These are phyloP conservation scores for Diarsia mendica DNA, from an alignment of 2,888 invertebrate species.

Conservation along the genomic window DNA sequence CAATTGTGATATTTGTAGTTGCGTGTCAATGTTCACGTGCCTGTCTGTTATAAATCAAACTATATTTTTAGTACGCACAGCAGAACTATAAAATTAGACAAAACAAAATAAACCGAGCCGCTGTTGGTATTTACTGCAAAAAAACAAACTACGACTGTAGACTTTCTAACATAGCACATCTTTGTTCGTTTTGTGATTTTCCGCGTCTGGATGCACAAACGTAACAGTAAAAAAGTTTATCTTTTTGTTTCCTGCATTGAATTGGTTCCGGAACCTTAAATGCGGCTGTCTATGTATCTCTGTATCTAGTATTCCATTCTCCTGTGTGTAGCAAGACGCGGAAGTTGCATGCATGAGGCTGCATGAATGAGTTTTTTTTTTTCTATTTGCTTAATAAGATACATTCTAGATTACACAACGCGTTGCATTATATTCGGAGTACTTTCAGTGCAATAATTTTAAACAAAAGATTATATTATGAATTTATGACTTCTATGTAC, in stretches of 20 bases:
- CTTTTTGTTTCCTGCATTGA: conserved; percentile 41
- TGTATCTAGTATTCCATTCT: conserved; percentile 36
- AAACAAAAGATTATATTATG: background rate
- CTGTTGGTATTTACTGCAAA: conserved; percentile 50
- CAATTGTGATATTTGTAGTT: background rate
- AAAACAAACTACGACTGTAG: conserved; percentile 53
- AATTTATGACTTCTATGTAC: background rate
- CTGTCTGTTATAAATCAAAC: conserved; percentile 20
- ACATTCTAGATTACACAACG: conserved; percentile 53
- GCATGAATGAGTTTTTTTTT: conserved; percentile 33
- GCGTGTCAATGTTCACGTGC: conserved; percentile 33
- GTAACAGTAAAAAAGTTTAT: conserved; percentile 33
- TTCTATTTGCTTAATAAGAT: conserved; percentile 45
- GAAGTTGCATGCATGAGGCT: conserved; percentile 51
- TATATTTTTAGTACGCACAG: conserved; percentile 24
- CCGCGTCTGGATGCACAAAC: conserved; percentile 47
- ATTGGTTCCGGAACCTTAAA: conserved; percentile 50
- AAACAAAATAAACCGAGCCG: conserved; percentile 42
- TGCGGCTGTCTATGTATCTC: conserved; percentile 10
- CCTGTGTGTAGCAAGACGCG: conserved; percentile 39
- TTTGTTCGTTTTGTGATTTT: conserved; percentile 66
- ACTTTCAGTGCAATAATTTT: conserved; percentile 40
- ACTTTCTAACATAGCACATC: conserved; percentile 67
- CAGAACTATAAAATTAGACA: conserved; percentile 40
- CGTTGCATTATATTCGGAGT: conserved; percentile 24